Conservation (phyloP, 2,888 invertebrate genomes). For the Gryllus longicercus region DNA sequence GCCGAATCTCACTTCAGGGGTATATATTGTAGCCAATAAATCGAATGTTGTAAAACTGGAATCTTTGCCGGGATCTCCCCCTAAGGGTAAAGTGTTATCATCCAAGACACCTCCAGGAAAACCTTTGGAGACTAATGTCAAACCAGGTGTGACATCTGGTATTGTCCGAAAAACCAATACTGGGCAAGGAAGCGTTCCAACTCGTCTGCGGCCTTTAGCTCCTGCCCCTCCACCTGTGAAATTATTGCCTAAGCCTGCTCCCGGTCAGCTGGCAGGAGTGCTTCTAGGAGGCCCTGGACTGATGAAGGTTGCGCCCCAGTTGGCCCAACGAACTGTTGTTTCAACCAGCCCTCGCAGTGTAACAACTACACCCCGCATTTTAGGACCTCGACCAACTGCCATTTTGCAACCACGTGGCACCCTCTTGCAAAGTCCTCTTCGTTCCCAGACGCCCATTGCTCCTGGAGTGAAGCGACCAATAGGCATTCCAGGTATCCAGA, state of each 20-base stretch:
- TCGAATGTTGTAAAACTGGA: constrained; percentile 67
- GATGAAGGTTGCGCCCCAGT: constrained; percentile 25
- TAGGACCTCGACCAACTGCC: constrained; percentile 29
- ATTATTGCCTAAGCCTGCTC: constrained; percentile 9
- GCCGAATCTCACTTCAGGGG: constrained; percentile 61
- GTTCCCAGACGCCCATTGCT: constrained; percentile 25
- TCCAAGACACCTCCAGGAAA: neutral
- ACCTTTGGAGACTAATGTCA: neutral
- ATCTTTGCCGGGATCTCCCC: constrained; percentile 10
- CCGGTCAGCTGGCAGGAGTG: neutral
- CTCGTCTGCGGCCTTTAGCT: neutral
- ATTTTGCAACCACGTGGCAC: constrained; percentile 25
- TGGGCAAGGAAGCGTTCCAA: neutral
- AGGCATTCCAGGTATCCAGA: constrained; percentile 29
- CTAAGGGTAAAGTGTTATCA: neutral
- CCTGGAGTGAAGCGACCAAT: constrained; percentile 26
- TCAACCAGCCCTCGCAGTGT: neutral
- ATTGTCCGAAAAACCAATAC: constrained; percentile 26
- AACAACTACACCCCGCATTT: constrained; percentile 27
- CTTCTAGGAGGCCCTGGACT: constrained; percentile 23
- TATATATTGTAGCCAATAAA: constrained; percentile 74
- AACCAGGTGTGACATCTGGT: constrained; percentile 26
- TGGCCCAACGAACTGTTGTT: neutral
- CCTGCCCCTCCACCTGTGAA: constrained; percentile 5
- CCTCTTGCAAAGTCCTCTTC: constrained; percentile 21